Base-by-base conservation (phyloP, 1,140 invertebrate species). In the Eumeta japonica region DNA sequence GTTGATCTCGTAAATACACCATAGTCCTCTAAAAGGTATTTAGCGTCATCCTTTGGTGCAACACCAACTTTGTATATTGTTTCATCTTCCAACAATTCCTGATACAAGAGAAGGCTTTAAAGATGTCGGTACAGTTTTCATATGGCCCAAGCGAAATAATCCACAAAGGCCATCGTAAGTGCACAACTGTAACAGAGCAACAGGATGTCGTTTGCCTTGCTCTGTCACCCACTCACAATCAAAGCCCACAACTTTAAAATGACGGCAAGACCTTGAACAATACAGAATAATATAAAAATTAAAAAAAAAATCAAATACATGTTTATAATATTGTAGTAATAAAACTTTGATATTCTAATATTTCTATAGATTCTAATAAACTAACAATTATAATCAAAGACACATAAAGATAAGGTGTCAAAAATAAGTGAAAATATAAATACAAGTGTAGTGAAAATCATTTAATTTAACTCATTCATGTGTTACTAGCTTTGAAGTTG, bases 11-110 rank as follows among this genome's bases (percentile, higher is more conserved):
- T 76, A 17, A 57, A 54, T 2, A 88, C 76, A 2, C 78, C 75
- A 58, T 87, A 88, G 57, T 90, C 87, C 28, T 76, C 65, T 0
- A 67, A 53, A 20, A 92, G 60, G 44, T 86, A 86, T 35, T 75
- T 79, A 1, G 82, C 84, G 76, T 91, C 88, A 48, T 87, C 85
- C 7, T 71, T 68, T 1, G 85, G 75, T 2, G 79, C 84, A 4
- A 91, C 85, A 10, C 89, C 89, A 10, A 90, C 82, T 77, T 92
- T 91, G 16, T 89, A 72, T 19, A 81, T 70, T 3, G 35, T 51
- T 10, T 71, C 61, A 46, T 80, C 73, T 53, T 78, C 72, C 33
- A 80, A 44, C n/a, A 79, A 46, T 3, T 71, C 79, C 73, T 79
- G 58, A 2, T 81, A 56, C 48, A 32, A 34, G 36, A 37, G 7